These are phyloP conservation scores for Bombus fervidus DNA, from an alignment of 1,140 invertebrate genomes.

Conservation along the genomic window DNA sequence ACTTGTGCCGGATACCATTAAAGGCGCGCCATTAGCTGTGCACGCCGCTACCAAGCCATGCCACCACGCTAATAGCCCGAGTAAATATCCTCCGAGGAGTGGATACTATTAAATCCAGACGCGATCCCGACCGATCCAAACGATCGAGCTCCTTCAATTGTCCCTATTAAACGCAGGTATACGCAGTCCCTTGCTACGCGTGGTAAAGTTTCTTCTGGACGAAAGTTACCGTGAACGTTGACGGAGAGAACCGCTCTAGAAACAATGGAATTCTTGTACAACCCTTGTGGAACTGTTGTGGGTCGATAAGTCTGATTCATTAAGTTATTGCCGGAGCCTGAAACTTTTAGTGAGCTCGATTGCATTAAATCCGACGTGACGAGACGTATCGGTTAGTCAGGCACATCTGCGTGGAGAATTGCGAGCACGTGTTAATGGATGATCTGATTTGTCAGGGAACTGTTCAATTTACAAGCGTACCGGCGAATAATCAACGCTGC, in stretches of 20 bases:
- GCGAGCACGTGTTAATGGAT: neutral
- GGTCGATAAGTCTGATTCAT: too few species aligned
- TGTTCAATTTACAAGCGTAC: slow-evolving; percentile 20
- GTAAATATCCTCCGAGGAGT: slow-evolving; percentile 55
- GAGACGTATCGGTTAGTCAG: neutral
- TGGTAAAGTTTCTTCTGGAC: neutral
- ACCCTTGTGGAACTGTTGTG: too few species aligned
- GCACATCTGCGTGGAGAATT: too few species aligned
- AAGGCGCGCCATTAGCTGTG: slow-evolving; percentile 59
- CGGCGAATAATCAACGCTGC: slow-evolving; percentile 7
- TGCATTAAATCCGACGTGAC: neutral
- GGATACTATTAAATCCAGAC: slow-evolving; percentile 62
- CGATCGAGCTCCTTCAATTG: slow-evolving; percentile 47
- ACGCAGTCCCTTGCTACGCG: neutral
- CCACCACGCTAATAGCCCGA: slow-evolving; percentile 46
- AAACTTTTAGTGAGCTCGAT: neutral
- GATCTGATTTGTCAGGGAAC: slow-evolving; percentile 9
- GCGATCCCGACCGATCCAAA: slow-evolving; percentile 51
- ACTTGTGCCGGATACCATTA: slow-evolving; percentile 49
- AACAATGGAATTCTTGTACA: neutral
- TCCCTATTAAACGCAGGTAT: slow-evolving; percentile 54
- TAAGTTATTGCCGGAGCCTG: too few species aligned
- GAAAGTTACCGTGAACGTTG: neutral
- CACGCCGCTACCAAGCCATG: slow-evolving; percentile 4
- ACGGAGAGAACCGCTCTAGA: neutral